These are phyloP conservation scores for Podabrus alpinus DNA, from an alignment of 2,888 invertebrate species.

Conservation along the genomic window DNA sequence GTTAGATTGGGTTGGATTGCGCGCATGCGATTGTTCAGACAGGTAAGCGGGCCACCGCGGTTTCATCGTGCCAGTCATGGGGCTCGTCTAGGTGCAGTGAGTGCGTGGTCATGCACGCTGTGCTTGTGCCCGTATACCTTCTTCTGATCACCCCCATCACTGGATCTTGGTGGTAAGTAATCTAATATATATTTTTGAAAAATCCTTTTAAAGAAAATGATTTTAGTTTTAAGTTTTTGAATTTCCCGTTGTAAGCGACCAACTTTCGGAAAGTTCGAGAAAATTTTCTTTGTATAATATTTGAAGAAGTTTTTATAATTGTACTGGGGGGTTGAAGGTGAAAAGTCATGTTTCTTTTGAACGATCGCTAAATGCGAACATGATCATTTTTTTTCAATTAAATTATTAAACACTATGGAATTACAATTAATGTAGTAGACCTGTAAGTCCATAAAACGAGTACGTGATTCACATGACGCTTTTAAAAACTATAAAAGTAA, in stretches of 20 bases:
- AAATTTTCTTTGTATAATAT: not conserved
- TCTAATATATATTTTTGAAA: not conserved
- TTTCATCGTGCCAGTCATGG: constrained; percentile 48
- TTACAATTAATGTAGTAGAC: constrained; percentile 4
- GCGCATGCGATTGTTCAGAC: constrained; percentile 38
- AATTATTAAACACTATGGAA: not conserved
- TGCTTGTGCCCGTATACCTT: constrained; percentile 81
- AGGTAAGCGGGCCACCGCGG: constrained; percentile 36
- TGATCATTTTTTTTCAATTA: constrained; percentile 5
- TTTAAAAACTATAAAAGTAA: constrained; percentile 15
- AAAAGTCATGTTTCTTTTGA: not conserved
- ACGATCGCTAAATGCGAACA: not conserved
- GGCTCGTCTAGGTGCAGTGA: constrained; percentile 53
- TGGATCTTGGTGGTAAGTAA: constrained; percentile 85
- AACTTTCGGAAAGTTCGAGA: not conserved
- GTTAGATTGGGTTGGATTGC: constrained; percentile 18
- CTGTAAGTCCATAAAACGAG: constrained; percentile 11
- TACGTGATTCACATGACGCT: constrained; percentile 21
- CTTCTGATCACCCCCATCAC: constrained; percentile 87
- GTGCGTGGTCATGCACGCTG: constrained; percentile 58
- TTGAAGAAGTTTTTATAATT: not conserved
- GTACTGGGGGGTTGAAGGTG: not conserved
- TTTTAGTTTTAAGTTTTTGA: not conserved
- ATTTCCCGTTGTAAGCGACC: not conserved
- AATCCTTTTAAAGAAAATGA: not conserved